phyloP scores from a whole-genome alignment of 2,797 vertebrate genomes.

The Xenopus petersii region DNA sequence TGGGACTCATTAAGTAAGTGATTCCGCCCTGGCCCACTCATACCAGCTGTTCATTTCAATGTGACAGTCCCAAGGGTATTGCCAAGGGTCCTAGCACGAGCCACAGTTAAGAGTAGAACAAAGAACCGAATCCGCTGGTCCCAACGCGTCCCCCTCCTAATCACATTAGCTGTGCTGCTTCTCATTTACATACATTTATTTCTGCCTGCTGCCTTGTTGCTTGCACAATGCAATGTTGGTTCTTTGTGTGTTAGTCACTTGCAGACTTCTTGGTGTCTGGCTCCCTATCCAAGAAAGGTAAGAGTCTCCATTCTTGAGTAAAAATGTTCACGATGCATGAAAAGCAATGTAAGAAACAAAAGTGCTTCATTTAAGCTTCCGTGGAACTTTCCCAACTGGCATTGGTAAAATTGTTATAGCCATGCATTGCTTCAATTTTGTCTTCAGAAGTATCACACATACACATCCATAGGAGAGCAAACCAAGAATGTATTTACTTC shows the following conservation, averaged over 20 bases:
- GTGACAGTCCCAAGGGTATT: slow-evolving; percentile 4
- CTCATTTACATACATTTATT: slow-evolving; percentile 35
- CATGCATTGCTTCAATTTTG: too few relatives aligned
- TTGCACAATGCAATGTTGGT: too few relatives aligned
- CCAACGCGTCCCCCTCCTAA: slow-evolving; percentile 31
- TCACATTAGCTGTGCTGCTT: slow-evolving; percentile 30
- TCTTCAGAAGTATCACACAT: too few relatives aligned
- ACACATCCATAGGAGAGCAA: not conserved
- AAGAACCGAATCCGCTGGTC: slow-evolving; percentile 29
- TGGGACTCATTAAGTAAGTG: slow-evolving; percentile 9
- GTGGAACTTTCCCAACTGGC: too few relatives aligned
- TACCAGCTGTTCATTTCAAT: slow-evolving; percentile 27
- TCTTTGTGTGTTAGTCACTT: too few relatives aligned
- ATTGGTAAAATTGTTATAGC: too few relatives aligned
- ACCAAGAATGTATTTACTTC: not conserved
- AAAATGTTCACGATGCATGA: too few relatives aligned
- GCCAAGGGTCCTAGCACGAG: slow-evolving; percentile 29
- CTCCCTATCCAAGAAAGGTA: too few relatives aligned
- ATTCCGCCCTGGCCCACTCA: slow-evolving; percentile 5
- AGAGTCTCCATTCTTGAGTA: too few relatives aligned
- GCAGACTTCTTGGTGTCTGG: too few relatives aligned
- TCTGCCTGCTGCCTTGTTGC: not conserved
- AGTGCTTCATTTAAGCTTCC: too few relatives aligned
- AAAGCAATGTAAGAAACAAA: too few relatives aligned
- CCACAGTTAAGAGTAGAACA: slow-evolving; percentile 23